Evolutionary conservation across 2,888 invertebrate genomes (phyloP).

Genomic region (Ferrisia virgata): DNA sequence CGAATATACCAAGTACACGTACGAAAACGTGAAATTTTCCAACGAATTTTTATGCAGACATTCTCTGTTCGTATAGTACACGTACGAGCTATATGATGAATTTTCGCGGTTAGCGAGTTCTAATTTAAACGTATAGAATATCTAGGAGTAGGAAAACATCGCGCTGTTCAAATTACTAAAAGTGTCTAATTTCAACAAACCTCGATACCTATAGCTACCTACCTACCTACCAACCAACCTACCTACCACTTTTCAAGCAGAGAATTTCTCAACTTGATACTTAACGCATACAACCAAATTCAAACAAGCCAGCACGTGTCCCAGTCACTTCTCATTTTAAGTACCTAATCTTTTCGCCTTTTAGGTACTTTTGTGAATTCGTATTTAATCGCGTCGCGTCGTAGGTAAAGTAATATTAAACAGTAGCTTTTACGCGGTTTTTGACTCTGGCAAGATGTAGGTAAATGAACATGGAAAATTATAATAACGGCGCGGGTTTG

Average conservation of each 20-base stretch:
- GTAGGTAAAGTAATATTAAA: background rate
- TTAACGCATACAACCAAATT: background rate
- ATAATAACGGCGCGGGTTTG: background rate
- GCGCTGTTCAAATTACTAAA: background rate
- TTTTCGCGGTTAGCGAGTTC: conserved; percentile 6
- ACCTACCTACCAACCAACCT: too few relatives aligned
- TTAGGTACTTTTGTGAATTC: background rate
- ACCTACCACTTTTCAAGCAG: background rate
- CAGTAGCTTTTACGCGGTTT: conserved; percentile 1
- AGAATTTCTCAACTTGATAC: background rate
- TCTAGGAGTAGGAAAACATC: background rate
- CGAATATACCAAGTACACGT: background rate
- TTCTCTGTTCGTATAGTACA: background rate
- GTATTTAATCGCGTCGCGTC: background rate
- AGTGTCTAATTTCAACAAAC: conserved; percentile 22
- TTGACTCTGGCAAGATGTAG: background rate
- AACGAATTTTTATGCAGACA: background rate
- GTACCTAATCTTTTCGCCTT: conserved; percentile 1
- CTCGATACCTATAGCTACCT: too few relatives aligned
- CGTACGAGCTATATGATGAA: background rate
- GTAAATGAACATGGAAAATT: background rate
- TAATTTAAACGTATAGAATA: background rate
- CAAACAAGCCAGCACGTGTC: background rate
- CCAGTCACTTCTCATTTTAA: background rate
- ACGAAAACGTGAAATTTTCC: background rate